Evolutionary conservation across 1,140 invertebrate genomes (phyloP).

Genomic region (Schmidtea mediterranea): DNA sequence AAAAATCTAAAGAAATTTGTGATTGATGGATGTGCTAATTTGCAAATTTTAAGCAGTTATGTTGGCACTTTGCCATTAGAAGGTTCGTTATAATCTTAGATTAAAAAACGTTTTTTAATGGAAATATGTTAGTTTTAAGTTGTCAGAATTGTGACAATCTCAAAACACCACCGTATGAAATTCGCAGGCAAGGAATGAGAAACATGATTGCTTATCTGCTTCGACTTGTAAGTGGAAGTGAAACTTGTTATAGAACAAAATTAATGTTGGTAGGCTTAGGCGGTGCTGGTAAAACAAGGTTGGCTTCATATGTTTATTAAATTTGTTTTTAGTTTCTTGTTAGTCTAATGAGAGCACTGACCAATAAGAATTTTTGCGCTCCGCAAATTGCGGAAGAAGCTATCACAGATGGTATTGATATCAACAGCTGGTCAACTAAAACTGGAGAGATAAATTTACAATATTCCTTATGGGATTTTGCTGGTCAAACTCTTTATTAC

Average conservation of each 20-base stretch:
- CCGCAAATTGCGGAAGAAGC: conserved; percentile 5
- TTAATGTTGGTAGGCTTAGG: conserved; percentile 25
- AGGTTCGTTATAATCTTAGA: too few relatives aligned
- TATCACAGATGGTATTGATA: conserved; percentile 22
- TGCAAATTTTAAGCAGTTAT: too few relatives aligned
- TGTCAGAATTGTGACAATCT: conserved; percentile 15
- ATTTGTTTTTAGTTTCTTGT: conserved; percentile 4
- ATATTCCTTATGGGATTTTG: conserved; percentile 12
- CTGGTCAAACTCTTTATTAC: conserved; percentile 13
- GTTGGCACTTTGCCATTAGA: too few relatives aligned
- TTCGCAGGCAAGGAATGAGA: conserved; percentile 15
- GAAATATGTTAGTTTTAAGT: conserved; percentile 15
- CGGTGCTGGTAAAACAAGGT: conserved; percentile 26
- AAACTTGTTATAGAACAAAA: conserved; percentile 20
- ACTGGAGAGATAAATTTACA: conserved; percentile 4
- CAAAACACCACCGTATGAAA: conserved; percentile 22
- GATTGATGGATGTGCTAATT: too few relatives aligned
- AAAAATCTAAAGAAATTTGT: too few relatives aligned
- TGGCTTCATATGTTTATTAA: too few relatives aligned
- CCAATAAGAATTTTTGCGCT: conserved; percentile 12
- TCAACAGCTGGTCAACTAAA: conserved; percentile 17
- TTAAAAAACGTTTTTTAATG: too few relatives aligned
- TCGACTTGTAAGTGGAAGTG: conserved; percentile 15
- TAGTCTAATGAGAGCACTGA: conserved; percentile 4
- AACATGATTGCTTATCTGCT: conserved; percentile 17